Evolutionary conservation across 1,140 invertebrate genomes (phyloP), one percentile per base, ranked within the genome.

Genomic region (Semibalanus balanoides): DNA sequence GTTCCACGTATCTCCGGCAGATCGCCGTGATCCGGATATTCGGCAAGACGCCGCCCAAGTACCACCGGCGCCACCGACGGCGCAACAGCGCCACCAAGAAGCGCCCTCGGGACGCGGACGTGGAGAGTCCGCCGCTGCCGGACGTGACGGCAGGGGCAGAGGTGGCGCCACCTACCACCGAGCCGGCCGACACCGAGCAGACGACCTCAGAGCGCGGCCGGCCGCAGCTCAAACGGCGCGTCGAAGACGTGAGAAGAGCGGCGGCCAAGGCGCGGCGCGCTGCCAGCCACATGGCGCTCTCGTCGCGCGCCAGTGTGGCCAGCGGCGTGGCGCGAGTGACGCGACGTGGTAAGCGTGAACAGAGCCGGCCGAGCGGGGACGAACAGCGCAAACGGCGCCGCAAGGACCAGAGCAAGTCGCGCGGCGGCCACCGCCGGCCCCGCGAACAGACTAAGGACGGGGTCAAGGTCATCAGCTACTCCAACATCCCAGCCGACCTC

Each of bases 251-350:
- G 19, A 76, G 78, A 0, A 51, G 79, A 30, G 79, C 79, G 11
- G 79, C 79, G 22, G 79, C 79, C 25, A 80, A 80, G 35, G 79
- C 79, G n/a, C 79, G 79, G 64, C 69, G 79, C 29, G 79, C 77
- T 25, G 79, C 79, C 64, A 64, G 51, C 51, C 51, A 64, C 22
- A 64, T 64, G 51, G 51, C 51, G 51, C 51, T 64, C 11, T 64
- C 51, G 51, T 64, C 51, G 9, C 51, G 51, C 9, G 51, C 51
- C 22, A 64, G 51, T 25, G 51, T 64, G 51, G 51, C 51, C 51
- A 64, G 51, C 51, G 51, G 51, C 11, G 51, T 64, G 22, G 51
- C 51, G 51, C 51, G 51, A 1, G 51, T 64, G 7, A 64, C 51
- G 11, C 51, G 22, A 1, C 51, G 51, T 19, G 51, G 51, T 25